phyloP scores from a whole-genome alignment of 2,888 invertebrate species.

The Cryptocephalus primarius region DNA sequence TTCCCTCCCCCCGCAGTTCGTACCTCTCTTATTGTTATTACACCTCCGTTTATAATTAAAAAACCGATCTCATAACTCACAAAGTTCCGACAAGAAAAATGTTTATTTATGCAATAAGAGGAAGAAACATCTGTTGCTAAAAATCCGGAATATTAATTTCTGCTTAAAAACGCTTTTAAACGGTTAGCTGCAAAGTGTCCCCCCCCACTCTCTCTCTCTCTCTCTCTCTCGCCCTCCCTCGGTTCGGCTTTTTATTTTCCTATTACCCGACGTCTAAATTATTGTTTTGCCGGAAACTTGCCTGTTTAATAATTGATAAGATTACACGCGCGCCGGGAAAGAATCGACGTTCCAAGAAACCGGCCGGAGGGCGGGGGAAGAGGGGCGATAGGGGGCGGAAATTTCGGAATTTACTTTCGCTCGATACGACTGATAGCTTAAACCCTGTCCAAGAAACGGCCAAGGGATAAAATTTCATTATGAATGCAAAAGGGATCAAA shows the following conservation, averaged over 20 bases:
- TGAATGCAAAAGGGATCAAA: no score
- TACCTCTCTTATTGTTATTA: no score
- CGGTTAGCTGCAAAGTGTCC: not conserved
- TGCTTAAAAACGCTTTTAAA: no score
- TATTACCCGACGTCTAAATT: slow-evolving; percentile 34
- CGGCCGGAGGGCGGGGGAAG: not conserved
- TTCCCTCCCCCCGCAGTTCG: no score
- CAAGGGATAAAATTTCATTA: no score
- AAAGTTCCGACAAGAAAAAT: no score
- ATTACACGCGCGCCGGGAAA: slow-evolving; percentile 20
- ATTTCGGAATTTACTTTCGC: no score
- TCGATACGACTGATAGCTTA: no score
- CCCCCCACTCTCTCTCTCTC: slow-evolving; percentile 2
- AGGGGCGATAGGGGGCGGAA: not conserved
- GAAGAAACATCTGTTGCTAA: slow-evolving; percentile 28
- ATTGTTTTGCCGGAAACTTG: slow-evolving; percentile 37
- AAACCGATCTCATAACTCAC: no score
- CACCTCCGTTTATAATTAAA: no score
- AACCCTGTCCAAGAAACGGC: no score
- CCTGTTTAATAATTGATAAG: slow-evolving; percentile 38
- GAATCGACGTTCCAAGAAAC: not conserved
- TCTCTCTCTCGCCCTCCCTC: no score
- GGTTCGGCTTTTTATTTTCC: slow-evolving; percentile 30
- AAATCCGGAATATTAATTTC: slow-evolving; percentile 33
- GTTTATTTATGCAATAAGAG: slow-evolving; percentile 14